These are phyloP conservation scores for Pararge aegeria DNA, from an alignment of 1,140 invertebrate genomes.

Conservation along the genomic window DNA sequence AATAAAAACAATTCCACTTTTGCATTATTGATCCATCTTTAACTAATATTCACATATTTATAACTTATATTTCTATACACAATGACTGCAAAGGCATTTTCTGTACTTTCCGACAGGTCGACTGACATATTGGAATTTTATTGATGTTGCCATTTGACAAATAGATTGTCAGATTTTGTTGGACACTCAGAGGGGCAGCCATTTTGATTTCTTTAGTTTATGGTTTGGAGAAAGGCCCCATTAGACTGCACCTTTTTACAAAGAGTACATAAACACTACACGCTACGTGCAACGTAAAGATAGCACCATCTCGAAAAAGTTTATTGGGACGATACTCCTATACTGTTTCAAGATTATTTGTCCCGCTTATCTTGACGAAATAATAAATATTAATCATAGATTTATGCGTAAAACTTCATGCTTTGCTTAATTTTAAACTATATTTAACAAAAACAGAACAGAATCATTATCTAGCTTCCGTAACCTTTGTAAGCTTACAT, in stretches of 20 bases:
- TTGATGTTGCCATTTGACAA: slow-evolving; percentile 19
- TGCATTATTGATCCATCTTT: slow-evolving; percentile 45
- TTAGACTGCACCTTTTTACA: not conserved
- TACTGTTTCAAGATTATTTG: too few relatives aligned
- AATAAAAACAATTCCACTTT: slow-evolving; percentile 42
- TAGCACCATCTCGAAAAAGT: too few relatives aligned
- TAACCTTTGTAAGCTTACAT: too few relatives aligned
- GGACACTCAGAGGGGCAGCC: not conserved
- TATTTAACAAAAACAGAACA: too few relatives aligned
- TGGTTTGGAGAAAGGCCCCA: not conserved
- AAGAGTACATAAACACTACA: too few relatives aligned
- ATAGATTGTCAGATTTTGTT: not conserved
- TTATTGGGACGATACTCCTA: too few relatives aligned
- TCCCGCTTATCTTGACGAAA: too few relatives aligned
- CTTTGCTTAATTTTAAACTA: too few relatives aligned
- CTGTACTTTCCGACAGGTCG: slow-evolving; percentile 44
- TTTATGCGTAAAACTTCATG: too few relatives aligned
- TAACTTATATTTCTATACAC: slow-evolving; percentile 47
- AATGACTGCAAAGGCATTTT: slow-evolving; percentile 43
- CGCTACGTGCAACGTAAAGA: too few relatives aligned
- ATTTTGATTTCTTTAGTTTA: slow-evolving; percentile 4
- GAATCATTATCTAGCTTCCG: too few relatives aligned
- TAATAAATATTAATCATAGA: too few relatives aligned
- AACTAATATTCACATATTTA: slow-evolving; percentile 39
- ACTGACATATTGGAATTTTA: slow-evolving; percentile 64